Conservation (phyloP, 2,113 vertebrate genomes). For the Panurus biarmicus region DNA sequence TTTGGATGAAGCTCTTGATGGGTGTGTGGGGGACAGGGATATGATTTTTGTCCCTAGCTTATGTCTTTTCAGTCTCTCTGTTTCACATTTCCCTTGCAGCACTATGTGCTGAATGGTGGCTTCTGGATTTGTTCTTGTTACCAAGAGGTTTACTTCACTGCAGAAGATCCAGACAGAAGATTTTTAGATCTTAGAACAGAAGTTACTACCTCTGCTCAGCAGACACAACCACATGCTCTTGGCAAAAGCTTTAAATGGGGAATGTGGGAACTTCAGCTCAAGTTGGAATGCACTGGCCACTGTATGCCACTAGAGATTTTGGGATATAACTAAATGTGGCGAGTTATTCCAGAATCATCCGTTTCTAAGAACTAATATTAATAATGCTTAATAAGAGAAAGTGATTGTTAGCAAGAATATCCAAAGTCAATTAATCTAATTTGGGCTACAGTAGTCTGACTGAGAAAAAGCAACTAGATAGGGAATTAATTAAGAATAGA, state of each 20-base stretch:
- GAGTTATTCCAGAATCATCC: not conserved
- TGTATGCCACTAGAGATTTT: not conserved
- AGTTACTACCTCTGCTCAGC: not conserved
- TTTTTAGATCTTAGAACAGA: not conserved
- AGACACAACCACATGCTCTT: not conserved
- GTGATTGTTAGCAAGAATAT: not conserved
- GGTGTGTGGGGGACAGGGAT: not conserved
- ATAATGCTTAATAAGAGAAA: slow-evolving; percentile 15
- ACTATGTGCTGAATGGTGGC: not conserved
- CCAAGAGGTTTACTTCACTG: not conserved
- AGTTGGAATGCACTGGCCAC: not conserved
- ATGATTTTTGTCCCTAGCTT: not conserved
- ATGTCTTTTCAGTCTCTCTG: not conserved
- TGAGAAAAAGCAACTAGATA: not conserved
- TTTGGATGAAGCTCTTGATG: not conserved
- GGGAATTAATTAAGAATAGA: slow-evolving; percentile 40
- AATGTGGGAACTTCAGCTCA: not conserved
- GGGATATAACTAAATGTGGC: not conserved
- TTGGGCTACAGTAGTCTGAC: not conserved
- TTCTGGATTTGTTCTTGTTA: not conserved
- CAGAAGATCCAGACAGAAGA: not conserved
- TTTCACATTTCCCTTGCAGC: not conserved
- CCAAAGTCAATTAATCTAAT: slow-evolving; percentile 1
- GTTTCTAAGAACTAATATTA: slow-evolving; percentile 19
- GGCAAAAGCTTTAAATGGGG: not conserved